phyloP scores from a whole-genome alignment of 2,888 invertebrate genomes.

The Drosophila rubida region DNA sequence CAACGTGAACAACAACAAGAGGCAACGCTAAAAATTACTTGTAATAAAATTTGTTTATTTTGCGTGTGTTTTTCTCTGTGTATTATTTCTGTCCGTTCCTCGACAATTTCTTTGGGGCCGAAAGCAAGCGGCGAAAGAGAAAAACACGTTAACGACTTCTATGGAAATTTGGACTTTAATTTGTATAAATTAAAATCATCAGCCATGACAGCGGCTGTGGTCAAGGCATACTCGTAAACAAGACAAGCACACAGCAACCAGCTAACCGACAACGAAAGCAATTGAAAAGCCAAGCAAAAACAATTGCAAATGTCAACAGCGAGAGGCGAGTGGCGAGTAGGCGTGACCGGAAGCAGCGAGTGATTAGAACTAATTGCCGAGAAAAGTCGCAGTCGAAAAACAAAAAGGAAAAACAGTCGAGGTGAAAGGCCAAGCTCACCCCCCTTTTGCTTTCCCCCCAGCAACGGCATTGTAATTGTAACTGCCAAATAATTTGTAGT shows the following conservation, averaged over 20 bases:
- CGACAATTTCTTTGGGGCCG: constrained; percentile 36
- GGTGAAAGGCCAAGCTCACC: constrained; percentile 64
- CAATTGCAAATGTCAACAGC: constrained; percentile 39
- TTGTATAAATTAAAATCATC: constrained; percentile 62
- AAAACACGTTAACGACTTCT: constrained; percentile 58
- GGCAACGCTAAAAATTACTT: constrained; percentile 52
- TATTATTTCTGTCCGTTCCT: neutral
- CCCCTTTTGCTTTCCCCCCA: neutral
- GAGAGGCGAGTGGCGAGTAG: constrained; percentile 26
- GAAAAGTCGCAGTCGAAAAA: constrained; percentile 18
- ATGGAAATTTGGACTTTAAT: constrained; percentile 59
- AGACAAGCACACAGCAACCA: no score
- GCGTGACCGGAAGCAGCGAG: constrained; percentile 72
- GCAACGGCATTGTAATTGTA: constrained; percentile 48
- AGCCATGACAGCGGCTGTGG: constrained; percentile 52
- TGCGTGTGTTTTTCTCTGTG: constrained; percentile 13
- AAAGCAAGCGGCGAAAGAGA: neutral
- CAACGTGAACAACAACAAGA: constrained; percentile 35
- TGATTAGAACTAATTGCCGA: constrained; percentile 76
- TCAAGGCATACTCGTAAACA: constrained; percentile 49
- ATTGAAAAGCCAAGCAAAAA: constrained; percentile 39
- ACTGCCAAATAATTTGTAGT: constrained; percentile 57
- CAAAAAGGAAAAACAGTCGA: constrained; percentile 18
- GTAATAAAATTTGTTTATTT: constrained; percentile 49
- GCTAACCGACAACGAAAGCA: constrained; percentile 20